phyloP scores from a whole-genome alignment of 1,140 invertebrate species.

The Steinernema khuongi region DNA sequence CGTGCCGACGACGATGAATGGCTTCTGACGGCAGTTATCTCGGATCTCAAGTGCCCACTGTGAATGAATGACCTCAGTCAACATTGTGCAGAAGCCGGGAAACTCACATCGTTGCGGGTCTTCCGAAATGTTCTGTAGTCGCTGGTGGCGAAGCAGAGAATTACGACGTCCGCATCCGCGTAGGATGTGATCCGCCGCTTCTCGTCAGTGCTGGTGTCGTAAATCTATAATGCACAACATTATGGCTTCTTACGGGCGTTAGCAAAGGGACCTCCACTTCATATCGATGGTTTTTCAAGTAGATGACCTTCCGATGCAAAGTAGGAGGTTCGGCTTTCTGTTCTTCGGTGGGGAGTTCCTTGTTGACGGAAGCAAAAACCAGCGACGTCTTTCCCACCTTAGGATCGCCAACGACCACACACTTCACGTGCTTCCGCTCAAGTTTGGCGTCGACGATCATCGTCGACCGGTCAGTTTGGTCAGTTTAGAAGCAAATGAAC shows the following conservation, averaged over 20 bases:
- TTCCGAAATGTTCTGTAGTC: neutral
- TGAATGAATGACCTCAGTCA: neutral
- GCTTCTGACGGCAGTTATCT: neutral
- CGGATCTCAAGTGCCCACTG: neutral
- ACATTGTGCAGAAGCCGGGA: neutral
- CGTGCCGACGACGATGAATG: neutral
- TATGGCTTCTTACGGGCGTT: neutral
- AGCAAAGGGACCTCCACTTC: neutral
- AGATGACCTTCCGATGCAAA: neutral
- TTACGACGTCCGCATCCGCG: neutral
- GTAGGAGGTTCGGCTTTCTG: neutral
- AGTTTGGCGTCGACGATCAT: constrained; percentile 6
- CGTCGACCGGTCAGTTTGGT: too few species aligned
- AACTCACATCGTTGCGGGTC: neutral
- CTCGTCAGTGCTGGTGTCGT: neutral
- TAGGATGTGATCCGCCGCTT: neutral
- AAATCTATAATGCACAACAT: neutral
- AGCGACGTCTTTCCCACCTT: neutral
- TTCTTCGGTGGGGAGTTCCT: neutral
- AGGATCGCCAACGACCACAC: neutral
- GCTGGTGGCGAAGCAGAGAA: neutral
- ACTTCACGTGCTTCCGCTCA: constrained; percentile 1
- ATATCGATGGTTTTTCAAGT: neutral
- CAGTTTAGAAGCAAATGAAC: too few species aligned
- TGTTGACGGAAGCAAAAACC: neutral